phyloP scores from a whole-genome alignment of 2,113 vertebrate genomes.

The Myotis brandtii region DNA sequence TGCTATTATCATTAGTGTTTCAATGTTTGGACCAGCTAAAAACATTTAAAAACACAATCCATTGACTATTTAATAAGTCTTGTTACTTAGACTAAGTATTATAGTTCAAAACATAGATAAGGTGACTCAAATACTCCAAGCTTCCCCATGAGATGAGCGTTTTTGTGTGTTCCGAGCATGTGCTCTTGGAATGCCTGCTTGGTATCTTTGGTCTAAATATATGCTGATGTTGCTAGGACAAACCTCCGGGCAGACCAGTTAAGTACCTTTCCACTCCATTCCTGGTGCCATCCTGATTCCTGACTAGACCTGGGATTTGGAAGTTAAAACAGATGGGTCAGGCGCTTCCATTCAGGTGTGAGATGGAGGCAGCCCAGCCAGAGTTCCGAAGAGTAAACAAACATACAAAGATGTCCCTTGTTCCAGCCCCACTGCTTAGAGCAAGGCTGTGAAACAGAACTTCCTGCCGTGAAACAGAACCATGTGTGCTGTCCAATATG shows the following conservation, averaged over 20 bases:
- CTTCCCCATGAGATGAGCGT: neutral
- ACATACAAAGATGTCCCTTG: neutral
- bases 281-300: neutral
- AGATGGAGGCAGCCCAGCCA: neutral
- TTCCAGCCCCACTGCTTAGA: neutral
- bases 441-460: neutral
- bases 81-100: neutral
- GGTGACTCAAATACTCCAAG: neutral
- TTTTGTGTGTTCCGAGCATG: no score
- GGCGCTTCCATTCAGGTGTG: neutral
- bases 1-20: neutral
- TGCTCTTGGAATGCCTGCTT: neutral
- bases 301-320: neutral
- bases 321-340: neutral
- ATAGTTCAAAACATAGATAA: neutral
- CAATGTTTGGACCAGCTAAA: neutral
- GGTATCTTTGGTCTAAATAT: neutral
- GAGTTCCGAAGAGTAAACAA: neutral
- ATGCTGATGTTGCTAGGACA: neutral
- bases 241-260: neutral
- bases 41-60: neutral
- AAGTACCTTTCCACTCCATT: neutral
- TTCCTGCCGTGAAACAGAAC: neutral
- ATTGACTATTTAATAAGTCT: neutral
- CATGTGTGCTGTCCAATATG: accelerated